phyloP scores from a whole-genome alignment of 2,113 vertebrate genomes.

The Gallinago media region DNA sequence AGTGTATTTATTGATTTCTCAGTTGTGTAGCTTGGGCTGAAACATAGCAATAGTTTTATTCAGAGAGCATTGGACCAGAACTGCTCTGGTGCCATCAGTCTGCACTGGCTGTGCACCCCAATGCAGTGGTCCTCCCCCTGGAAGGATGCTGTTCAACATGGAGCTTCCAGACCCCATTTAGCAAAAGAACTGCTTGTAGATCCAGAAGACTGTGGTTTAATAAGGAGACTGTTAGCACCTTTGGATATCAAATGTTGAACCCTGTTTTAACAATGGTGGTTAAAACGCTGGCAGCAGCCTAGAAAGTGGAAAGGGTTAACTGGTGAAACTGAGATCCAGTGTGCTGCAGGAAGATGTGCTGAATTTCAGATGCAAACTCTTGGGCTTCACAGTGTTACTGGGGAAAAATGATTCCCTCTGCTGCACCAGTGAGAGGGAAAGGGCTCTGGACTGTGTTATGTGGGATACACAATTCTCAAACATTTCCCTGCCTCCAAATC shows the following conservation, averaged over 20 bases:
- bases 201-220: background rate
- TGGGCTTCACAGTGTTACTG: background rate
- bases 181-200: background rate
- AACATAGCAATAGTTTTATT: background rate
- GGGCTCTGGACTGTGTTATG: background rate
- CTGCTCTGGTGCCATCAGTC: background rate
- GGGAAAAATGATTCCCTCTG: background rate
- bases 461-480: background rate
- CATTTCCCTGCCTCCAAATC: background rate
- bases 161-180: background rate
- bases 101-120: background rate
- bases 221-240: background rate
- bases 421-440: background rate
- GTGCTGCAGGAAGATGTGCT: background rate
- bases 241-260: background rate
- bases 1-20: background rate
- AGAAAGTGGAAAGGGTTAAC: background rate
- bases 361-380: background rate
- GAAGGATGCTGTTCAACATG: background rate
- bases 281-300: background rate
- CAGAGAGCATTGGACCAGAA: background rate
- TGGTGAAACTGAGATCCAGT: background rate
- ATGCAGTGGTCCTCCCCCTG: fast-evolving
- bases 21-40: background rate
- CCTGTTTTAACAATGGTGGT: background rate